Conservation (phyloP, 2,888 invertebrate species). For the Drosophila basisetae region DNA sequence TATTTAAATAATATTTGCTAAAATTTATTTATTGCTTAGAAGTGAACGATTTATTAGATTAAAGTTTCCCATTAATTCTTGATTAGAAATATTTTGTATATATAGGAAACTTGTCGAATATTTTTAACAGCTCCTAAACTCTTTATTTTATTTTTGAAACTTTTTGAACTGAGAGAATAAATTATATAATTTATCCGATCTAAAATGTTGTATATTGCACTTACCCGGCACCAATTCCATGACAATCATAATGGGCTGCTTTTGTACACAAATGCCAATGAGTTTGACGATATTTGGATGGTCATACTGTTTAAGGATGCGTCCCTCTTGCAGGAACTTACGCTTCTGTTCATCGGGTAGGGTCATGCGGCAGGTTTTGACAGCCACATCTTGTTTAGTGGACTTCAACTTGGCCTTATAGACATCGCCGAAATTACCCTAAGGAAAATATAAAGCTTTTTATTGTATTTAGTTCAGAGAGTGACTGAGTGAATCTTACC, state of each 20-base stretch:
- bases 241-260: constrained; percentile 99
- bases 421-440: constrained; percentile 99
- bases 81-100: not conserved
- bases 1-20: not conserved
- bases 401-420: constrained; percentile 95
- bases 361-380: constrained; percentile 97
- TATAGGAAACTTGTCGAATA: not conserved
- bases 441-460: constrained; percentile 38
- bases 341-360: constrained; percentile 97
- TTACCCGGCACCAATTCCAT: constrained; percentile 94
- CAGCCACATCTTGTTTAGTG: constrained; percentile 95
- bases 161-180: not conserved
- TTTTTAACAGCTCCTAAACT: not conserved
- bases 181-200: not conserved
- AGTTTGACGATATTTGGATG: constrained; percentile 98
- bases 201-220: constrained; percentile 72
- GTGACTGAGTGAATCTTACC: constrained; percentile 86
- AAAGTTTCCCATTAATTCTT: not conserved
- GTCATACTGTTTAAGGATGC: constrained; percentile 98
- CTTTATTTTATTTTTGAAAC: not conserved
- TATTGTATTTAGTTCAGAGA: not conserved
- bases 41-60: not conserved
- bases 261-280: constrained; percentile 98
- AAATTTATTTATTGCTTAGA: not conserved
- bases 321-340: constrained; percentile 97